These are phyloP conservation scores for Prochilodus magdalenae DNA, from an alignment of 2,113 vertebrate genomes.

Conservation along the genomic window DNA sequence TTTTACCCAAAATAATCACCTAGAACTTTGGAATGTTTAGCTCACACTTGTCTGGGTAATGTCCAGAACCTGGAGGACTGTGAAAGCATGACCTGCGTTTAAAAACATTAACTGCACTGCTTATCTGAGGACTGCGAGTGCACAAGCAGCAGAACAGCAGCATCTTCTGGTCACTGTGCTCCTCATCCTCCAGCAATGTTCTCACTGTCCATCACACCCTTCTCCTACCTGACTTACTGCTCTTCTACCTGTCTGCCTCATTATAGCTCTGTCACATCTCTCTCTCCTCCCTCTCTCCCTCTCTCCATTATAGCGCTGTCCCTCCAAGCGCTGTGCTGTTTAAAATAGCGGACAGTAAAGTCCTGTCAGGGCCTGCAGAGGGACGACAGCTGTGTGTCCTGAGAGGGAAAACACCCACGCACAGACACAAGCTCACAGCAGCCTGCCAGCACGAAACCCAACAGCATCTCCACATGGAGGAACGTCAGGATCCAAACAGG, in stretches of 20 bases:
- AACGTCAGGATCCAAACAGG: background rate
- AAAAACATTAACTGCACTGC: background rate
- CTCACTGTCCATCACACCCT: background rate
- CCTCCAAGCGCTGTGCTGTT: constrained; percentile 41
- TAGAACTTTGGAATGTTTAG: too few species aligned
- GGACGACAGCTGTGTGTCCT: constrained; percentile 54
- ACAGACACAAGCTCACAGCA: constrained; percentile 8
- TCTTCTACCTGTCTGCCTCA: constrained; percentile 36
- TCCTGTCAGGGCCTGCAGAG: constrained; percentile 24
- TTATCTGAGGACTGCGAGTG: background rate
- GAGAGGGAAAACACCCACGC: constrained; percentile 11
- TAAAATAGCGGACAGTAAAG: constrained; percentile 52
- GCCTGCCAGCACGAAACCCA: background rate
- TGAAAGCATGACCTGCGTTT: too few species aligned
- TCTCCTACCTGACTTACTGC: background rate
- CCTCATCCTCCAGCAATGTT: background rate
- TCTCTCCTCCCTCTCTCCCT: background rate
- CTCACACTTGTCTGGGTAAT: too few species aligned
- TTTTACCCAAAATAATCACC: too few species aligned
- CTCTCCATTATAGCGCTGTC: constrained; percentile 30
- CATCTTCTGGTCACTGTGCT: background rate
- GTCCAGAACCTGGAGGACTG: too few species aligned
- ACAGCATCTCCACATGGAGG: background rate
- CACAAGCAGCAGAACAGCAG: background rate
- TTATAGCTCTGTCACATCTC: constrained; percentile 31